Base-by-base conservation (phyloP, 2,888 invertebrate genomes). In the Plebejus melissa region DNA sequence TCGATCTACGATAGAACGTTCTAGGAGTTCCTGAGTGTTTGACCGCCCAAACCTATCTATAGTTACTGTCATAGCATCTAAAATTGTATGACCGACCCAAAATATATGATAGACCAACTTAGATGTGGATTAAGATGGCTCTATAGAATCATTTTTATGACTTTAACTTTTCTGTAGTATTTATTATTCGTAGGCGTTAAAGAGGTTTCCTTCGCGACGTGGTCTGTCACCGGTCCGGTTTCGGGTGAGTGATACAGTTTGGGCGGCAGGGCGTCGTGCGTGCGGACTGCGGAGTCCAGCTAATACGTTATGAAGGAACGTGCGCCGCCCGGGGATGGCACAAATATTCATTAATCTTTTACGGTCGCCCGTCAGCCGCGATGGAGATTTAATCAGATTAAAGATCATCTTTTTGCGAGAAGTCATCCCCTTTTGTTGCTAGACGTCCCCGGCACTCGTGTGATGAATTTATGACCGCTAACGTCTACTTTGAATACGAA, bases 371-470 rank as follows among this genome's bases (percentile, higher is more conserved):
- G 91, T 93, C 91, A 88, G 88, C 91, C 87, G 87, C 91, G 91
- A 93, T 93, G 93, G 93, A 92, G 93, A 93, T 93, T 93, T 93
- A 93, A 93, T 93, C 93, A 92, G 93, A 93, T 93, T 93, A 93
- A 92, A 93, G 93, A 92, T 93, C 93, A 93, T 93, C 91, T 93
- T 93, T 93, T 93, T 90, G 90, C 89, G 89, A 90, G 88, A 91
- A 91, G 90, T 91, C 91, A 87, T 91, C 92, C 88, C 90, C 92
- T 88, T 92, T 91, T 92, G 91, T 93, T 92, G 90, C 90, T 89
- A 86, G 86, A 89, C 89, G 89, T 87, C 88, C 87, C 88, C 88
- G 88, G 88, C 91, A 91, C 91, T 92, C 90, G 91, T 90, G 89
- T 88, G 90, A 85, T 87, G 87, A 91, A 91, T 92, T 92, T 92